Percentiles rank a stretch among this genome's conserved stretches.
Conservation (phyloP, 2,113 vertebrate genomes). For the Pachycephala philippinensis region DNA sequence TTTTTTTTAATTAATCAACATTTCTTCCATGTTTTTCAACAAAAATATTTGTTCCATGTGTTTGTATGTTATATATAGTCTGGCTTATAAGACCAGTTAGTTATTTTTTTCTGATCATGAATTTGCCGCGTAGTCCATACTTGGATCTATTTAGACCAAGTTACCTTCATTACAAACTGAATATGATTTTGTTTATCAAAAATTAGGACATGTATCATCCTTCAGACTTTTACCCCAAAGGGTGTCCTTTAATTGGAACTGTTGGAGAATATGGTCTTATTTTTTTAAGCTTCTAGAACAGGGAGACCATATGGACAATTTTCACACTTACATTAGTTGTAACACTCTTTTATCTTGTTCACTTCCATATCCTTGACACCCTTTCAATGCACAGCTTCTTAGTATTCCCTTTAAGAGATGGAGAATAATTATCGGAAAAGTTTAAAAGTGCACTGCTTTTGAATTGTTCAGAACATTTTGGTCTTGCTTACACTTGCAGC, state of each 20-base stretch:
- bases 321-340: slow-evolving; percentile 24
- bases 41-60: not conserved
- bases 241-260: not conserved
- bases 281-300: not conserved
- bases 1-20: not conserved
- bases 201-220: not conserved
- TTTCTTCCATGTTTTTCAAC: not conserved
- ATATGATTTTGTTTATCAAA: not conserved
- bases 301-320: slow-evolving; percentile 21
- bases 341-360: slow-evolving; percentile 18
- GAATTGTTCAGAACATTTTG: not conserved
- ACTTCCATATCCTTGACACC: not conserved
- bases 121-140: not conserved
- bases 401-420: not conserved
- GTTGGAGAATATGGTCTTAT: not conserved
- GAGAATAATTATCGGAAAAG: not conserved
- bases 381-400: not conserved
- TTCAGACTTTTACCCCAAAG: not conserved
- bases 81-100: not conserved
- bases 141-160: not conserved
- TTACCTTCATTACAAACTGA: not conserved
- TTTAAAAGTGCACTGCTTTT: not conserved
- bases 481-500: not conserved
- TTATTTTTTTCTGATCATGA: not conserved
- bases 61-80: not conserved